Conservation (phyloP, 2,888 invertebrate species). For the Prostheceraeus crozeri region DNA sequence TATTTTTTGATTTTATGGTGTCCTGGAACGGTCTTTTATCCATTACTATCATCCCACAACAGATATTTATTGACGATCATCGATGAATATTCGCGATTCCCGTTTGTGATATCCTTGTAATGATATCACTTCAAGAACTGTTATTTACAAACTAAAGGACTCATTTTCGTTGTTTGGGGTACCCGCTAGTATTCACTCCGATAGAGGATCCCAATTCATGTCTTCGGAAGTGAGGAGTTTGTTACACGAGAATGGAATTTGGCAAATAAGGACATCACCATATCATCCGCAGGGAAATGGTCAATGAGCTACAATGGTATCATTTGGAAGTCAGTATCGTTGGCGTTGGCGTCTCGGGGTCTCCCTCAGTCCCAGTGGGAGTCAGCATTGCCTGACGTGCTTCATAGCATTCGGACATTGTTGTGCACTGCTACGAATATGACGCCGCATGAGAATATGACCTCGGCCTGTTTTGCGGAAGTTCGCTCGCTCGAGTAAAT, state of each 20-base stretch:
- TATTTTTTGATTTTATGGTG: no score
- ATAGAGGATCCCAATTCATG: conserved; percentile 9
- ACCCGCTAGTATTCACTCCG: conserved; percentile 7
- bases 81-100: conserved; percentile 40
- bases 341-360: conserved; percentile 22
- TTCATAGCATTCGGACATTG: conserved; percentile 25
- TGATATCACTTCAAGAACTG: conserved; percentile 35
- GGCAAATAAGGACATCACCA: no score
- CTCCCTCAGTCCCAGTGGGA: conserved; percentile 11
- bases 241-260: neutral
- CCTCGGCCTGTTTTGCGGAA: conserved; percentile 14
- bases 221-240: conserved; percentile 8
- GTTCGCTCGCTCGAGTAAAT: conserved; percentile 16
- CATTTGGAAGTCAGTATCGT: conserved; percentile 30
- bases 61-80: conserved; percentile 40
- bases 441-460: conserved; percentile 28
- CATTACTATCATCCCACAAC: conserved; percentile 36
- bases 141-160: conserved; percentile 34
- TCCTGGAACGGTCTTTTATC: no score
- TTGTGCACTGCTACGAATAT: conserved; percentile 28
- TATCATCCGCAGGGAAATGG: no score
- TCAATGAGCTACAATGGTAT: conserved; percentile 30
- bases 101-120: conserved; percentile 40
- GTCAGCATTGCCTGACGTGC: conserved; percentile 25
- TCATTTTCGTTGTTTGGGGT: conserved; percentile 40